These are phyloP conservation scores for Neocloeon triangulifer DNA, from an alignment of 1,140 invertebrate species.

Conservation along the genomic window DNA sequence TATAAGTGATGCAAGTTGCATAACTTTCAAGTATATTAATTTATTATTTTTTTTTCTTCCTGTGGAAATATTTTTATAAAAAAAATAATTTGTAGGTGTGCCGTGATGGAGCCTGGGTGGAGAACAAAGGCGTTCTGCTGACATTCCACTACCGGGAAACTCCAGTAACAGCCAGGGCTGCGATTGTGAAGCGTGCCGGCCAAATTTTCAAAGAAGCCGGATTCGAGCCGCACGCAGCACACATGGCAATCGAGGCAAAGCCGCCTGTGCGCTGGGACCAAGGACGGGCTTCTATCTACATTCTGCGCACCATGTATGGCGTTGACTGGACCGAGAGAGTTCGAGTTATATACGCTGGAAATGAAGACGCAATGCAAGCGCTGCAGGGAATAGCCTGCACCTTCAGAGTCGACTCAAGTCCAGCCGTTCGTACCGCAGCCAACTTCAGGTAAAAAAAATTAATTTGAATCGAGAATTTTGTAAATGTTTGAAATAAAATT, in stretches of 20 bases:
- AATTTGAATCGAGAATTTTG: too few species aligned
- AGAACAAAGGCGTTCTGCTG: slow-evolving; percentile 68
- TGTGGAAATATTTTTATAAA: slow-evolving; percentile 4
- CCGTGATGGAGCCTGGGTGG: slow-evolving; percentile 72
- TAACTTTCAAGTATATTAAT: slow-evolving; percentile 3
- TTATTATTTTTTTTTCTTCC: slow-evolving; percentile 2
- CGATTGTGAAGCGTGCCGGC: slow-evolving; percentile 8
- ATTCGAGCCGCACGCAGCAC: slow-evolving; percentile 51
- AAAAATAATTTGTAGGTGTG: slow-evolving; percentile 38
- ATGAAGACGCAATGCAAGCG: slow-evolving; percentile 79
- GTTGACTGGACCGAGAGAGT: slow-evolving; percentile 79
- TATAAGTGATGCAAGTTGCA: neutral
- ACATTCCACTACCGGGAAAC: slow-evolving; percentile 78
- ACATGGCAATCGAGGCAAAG: slow-evolving; percentile 67
- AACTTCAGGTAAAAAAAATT: too few species aligned
- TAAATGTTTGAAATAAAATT: too few species aligned
- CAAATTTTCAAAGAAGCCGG: slow-evolving; percentile 31
- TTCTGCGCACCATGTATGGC: slow-evolving; percentile 67
- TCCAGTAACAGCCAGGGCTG: slow-evolving; percentile 18
- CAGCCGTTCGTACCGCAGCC: slow-evolving; percentile 65
- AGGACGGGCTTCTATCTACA: slow-evolving; percentile 71
- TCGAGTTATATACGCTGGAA: slow-evolving; percentile 72
- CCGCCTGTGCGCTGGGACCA: slow-evolving; percentile 82
- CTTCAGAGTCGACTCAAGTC: slow-evolving; percentile 63
- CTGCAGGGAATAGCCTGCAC: slow-evolving; percentile 76